A percentile compares a stretch with the other conserved stretches of the same genome.
phyloP scores from a whole-genome alignment of 2,888 invertebrate species.

The Zygogramma bicolorata region DNA sequence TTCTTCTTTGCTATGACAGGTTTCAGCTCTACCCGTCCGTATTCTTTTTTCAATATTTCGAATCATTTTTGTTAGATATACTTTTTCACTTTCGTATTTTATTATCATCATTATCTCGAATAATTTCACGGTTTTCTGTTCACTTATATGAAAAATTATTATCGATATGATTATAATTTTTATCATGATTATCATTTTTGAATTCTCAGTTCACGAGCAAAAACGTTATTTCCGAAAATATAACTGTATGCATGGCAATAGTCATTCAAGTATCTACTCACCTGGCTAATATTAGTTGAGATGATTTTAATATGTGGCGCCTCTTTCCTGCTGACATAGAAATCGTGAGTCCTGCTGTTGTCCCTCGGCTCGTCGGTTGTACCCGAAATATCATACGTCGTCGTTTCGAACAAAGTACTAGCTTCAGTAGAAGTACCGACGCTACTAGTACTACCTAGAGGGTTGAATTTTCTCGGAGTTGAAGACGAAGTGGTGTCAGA shows the following conservation, averaged over 20 bases:
- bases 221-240: too few relatives aligned
- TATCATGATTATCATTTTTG: too few relatives aligned
- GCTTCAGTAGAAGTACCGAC: constrained; percentile 49
- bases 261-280: constrained; percentile 49
- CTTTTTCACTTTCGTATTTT: too few relatives aligned
- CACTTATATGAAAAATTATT: too few relatives aligned
- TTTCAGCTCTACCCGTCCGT: too few relatives aligned
- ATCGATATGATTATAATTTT: too few relatives aligned
- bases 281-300: constrained; percentile 65
- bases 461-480: constrained; percentile 37
- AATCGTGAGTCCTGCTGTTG: constrained; percentile 68
- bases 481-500: constrained; percentile 33
- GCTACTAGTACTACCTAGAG: constrained; percentile 39
- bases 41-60: too few relatives aligned
- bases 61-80: too few relatives aligned
- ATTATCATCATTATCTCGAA: too few relatives aligned
- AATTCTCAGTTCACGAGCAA: too few relatives aligned
- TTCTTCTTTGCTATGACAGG: too few relatives aligned
- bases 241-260: neutral
- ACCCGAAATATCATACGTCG: constrained; percentile 70
- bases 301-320: constrained; percentile 64
- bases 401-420: constrained; percentile 70
- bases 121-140: too few relatives aligned
- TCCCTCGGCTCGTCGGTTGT: constrained; percentile 68
- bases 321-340: constrained; percentile 63